Conservation (phyloP, 2,888 invertebrate species). For the Leptinotarsa tumamoca region DNA sequence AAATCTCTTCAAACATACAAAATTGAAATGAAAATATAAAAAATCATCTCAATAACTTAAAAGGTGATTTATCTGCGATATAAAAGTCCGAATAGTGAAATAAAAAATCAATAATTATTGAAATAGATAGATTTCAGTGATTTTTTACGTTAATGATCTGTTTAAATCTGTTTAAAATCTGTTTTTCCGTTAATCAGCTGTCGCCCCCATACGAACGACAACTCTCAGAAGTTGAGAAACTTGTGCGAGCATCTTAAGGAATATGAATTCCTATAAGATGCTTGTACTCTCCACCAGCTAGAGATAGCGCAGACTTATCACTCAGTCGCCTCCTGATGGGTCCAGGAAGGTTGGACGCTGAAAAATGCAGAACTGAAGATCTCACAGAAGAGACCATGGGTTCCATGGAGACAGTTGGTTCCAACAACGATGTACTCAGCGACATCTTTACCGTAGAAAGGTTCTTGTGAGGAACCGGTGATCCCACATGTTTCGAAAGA, state of each 20-base stretch:
- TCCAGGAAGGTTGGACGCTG: conserved; percentile 74
- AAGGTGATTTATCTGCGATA: no score
- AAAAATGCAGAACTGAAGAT: conserved; percentile 71
- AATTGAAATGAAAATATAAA: not conserved
- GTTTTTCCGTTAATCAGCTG: no score
- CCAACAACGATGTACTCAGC: conserved; percentile 60
- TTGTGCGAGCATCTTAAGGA: not conserved
- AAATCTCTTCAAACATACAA: not conserved
- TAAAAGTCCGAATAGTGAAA: no score
- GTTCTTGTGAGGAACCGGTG: conserved; percentile 71
- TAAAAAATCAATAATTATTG: no score
- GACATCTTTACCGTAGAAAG: conserved; percentile 61
- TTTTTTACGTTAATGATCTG: no score
- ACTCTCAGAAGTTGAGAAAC: no score
- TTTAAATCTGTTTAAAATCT: no score
- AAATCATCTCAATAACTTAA: not conserved
- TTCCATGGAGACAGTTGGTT: conserved; percentile 70
- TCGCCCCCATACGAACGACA: no score
- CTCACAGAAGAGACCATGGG: conserved; percentile 71
- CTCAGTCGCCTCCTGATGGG: conserved; percentile 89
- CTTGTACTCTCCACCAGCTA: conserved; percentile 84
- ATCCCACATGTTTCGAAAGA: conserved; percentile 77
- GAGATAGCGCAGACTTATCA: conserved; percentile 85
- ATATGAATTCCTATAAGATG: no score
- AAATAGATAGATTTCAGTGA: no score